phyloP scores from a whole-genome alignment of 2,113 vertebrate genomes.

The Pyrgilauda ruficollis region DNA sequence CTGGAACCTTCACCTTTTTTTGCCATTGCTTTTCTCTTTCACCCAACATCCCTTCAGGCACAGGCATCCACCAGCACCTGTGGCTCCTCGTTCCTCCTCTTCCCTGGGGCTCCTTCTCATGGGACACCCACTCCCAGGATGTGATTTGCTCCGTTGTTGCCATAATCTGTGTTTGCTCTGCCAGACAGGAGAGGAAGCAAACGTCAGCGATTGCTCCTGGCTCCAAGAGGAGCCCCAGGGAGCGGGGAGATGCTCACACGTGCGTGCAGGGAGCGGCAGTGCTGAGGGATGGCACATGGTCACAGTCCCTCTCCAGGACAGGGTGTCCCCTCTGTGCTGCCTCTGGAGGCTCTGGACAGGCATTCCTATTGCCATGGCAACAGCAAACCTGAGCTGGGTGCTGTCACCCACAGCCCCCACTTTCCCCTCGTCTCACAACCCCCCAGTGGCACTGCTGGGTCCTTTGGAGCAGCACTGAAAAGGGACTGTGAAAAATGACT shows the following conservation, averaged over 20 bases:
- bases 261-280: rapidly evolving
- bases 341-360: background rate
- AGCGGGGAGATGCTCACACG: background rate
- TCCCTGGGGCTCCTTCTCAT: background rate
- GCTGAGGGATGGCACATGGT: background rate
- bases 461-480: background rate
- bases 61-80: rapidly evolving
- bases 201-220: background rate
- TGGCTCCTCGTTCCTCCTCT: background rate
- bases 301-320: background rate
- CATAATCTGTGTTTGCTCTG: background rate
- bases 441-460: background rate
- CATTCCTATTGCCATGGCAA: background rate
- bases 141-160: background rate
- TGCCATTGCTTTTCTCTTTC: background rate
- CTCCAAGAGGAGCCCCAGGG: background rate
- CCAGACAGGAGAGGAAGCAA: background rate
- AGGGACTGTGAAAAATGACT: background rate
- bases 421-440: rapidly evolving
- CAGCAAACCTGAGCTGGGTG: background rate
- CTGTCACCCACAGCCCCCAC: background rate
- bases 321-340: background rate
- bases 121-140: background rate
- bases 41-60: background rate
- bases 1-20: background rate